These are phyloP conservation scores for Loxodonta africana DNA, from an alignment of 2,113 vertebrate species.

Conservation along the genomic window DNA sequence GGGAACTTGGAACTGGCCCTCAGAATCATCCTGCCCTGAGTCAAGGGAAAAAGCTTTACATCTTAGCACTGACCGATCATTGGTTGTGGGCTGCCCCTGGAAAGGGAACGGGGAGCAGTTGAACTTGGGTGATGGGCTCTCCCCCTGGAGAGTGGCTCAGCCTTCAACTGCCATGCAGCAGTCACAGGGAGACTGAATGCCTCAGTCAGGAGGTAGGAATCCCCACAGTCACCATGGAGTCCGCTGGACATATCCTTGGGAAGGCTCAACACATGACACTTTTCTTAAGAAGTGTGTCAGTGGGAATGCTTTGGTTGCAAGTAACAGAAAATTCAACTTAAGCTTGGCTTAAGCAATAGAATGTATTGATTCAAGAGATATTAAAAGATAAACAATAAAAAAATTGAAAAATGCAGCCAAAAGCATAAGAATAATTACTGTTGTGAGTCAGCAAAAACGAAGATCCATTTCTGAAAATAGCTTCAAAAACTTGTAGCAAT, in stretches of 20 bases:
- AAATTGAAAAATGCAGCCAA: not conserved
- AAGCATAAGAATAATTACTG: not conserved
- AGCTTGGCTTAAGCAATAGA: not conserved
- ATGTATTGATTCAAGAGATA: not conserved
- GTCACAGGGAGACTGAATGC: not conserved
- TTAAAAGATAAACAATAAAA: not conserved
- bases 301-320: not conserved
- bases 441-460: not conserved
- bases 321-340: not conserved
- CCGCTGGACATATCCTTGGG: not conserved
- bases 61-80: not conserved
- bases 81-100: not conserved
- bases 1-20: not conserved
- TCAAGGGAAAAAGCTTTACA: not conserved
- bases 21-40: not conserved
- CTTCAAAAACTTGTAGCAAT: not conserved
- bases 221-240: not conserved
- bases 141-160: not conserved
- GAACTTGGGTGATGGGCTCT: not conserved
- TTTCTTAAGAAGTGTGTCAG: not conserved
- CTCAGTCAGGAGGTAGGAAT: too few relatives aligned
- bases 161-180: not conserved
- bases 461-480: not conserved
- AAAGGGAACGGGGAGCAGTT: not conserved
- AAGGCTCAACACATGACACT: not conserved